Conservation (phyloP, 2,797 vertebrate genomes). For the Astyanax mexicanus region DNA sequence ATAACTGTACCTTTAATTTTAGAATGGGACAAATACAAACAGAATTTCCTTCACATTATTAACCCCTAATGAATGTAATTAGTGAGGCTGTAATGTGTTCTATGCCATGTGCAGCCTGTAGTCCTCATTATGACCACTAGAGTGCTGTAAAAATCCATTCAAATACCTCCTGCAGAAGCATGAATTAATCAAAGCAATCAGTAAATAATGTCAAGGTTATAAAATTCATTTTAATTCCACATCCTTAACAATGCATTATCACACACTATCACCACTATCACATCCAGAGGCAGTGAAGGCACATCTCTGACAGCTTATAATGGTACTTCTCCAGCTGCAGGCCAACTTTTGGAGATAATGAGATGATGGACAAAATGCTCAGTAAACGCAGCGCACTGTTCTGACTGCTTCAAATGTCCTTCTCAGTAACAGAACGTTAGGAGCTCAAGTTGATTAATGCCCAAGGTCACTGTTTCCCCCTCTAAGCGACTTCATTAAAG, state of each 20-base stretch:
- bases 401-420: not conserved
- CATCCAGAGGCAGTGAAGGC: not conserved
- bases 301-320: not conserved
- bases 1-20: no score
- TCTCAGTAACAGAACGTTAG: constrained; percentile 6
- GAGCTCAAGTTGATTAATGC: constrained; percentile 7
- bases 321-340: not conserved
- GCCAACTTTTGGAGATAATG: constrained; percentile 7
- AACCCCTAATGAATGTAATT: no score
- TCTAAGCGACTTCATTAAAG: not conserved
- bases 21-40: no score
- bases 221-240: constrained; percentile 7
- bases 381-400: not conserved
- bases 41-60: no score
- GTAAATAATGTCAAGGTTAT: constrained; percentile 14
- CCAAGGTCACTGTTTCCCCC: constrained; percentile 8
- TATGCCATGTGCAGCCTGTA: constrained; percentile 56
- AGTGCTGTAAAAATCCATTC: constrained; percentile 78
- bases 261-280: not conserved
- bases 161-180: constrained; percentile 33
- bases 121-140: constrained; percentile 80
- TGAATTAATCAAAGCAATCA: constrained; percentile 33
- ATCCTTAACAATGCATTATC: constrained; percentile 2
- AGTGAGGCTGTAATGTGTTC: not conserved
- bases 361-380: constrained; percentile 1